These are phyloP conservation scores for Anas platyrhynchos DNA, from an alignment of 2,113 vertebrate species.

Conservation along the genomic window DNA sequence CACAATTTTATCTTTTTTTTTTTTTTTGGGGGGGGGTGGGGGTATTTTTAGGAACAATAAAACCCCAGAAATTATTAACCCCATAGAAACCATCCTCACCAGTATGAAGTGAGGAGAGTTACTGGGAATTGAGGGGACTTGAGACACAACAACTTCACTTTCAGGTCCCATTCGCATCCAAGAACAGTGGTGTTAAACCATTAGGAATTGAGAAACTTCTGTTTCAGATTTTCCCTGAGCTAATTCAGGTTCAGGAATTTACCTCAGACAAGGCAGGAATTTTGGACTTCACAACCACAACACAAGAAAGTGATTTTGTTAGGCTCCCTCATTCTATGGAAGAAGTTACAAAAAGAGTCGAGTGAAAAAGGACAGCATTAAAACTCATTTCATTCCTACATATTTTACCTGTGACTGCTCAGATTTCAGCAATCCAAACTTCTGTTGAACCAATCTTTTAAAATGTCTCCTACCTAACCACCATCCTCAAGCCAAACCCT, in stretches of 20 bases:
- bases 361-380: not conserved
- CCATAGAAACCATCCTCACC: not conserved
- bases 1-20: not conserved
- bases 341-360: not conserved
- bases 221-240: not conserved
- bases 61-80: not conserved
- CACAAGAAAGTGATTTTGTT: not conserved
- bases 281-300: not conserved
- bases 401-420: not conserved
- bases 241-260: not conserved
- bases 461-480: not conserved
- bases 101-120: not conserved
- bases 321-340: not conserved
- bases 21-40: too few species aligned
- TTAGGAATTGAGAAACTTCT: not conserved
- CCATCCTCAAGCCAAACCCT: not conserved
- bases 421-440: not conserved
- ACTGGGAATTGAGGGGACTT: not conserved
- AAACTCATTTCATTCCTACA: not conserved
- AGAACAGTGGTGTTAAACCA: not conserved
- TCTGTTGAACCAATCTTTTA: not conserved
- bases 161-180: not conserved
- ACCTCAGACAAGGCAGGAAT: not conserved
- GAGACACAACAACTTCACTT: not conserved
- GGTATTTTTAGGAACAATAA: slow-evolving; percentile 7